Percentiles rank a stretch among this genome's conserved stretches.
Evolutionary conservation across 2,888 invertebrate species (phyloP).

Genomic region (Hypomecis punctinalis): DNA sequence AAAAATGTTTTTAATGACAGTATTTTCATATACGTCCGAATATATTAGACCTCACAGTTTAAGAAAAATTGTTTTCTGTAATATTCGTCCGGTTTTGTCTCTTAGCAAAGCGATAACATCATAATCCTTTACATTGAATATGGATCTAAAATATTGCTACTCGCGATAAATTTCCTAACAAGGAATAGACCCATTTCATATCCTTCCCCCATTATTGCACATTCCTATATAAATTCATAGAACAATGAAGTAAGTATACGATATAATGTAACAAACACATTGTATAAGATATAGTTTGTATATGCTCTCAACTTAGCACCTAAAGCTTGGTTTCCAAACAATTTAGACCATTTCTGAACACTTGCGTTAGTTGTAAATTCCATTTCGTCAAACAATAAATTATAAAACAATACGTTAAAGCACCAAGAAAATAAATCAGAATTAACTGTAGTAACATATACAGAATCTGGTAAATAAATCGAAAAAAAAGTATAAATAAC

Average conservation of each 20-base stretch:
- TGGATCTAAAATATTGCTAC: constrained; percentile 1
- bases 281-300: constrained; percentile 50
- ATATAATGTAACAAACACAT: constrained; percentile 29
- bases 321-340: constrained; percentile 62
- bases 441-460: background rate
- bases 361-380: constrained; percentile 65
- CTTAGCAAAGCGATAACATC: constrained; percentile 2
- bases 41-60: background rate
- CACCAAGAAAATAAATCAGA: constrained; percentile 35
- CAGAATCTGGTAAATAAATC: background rate
- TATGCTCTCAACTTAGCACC: constrained; percentile 72
- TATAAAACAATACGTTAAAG: constrained; percentile 39
- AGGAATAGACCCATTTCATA: constrained; percentile 3
- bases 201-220: constrained; percentile 26
- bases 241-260: constrained; percentile 27
- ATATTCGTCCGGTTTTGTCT: background rate
- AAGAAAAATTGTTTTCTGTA: background rate
- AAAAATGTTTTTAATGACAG: too few relatives aligned
- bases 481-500: background rate
- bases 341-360: constrained; percentile 80
- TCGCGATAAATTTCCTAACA: background rate
- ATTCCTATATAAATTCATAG: constrained; percentile 30
- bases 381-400: constrained; percentile 40
- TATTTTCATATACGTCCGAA: background rate
- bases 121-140: background rate